phyloP scores from a whole-genome alignment of 2,888 invertebrate species.

The Synergus laeviventris region DNA sequence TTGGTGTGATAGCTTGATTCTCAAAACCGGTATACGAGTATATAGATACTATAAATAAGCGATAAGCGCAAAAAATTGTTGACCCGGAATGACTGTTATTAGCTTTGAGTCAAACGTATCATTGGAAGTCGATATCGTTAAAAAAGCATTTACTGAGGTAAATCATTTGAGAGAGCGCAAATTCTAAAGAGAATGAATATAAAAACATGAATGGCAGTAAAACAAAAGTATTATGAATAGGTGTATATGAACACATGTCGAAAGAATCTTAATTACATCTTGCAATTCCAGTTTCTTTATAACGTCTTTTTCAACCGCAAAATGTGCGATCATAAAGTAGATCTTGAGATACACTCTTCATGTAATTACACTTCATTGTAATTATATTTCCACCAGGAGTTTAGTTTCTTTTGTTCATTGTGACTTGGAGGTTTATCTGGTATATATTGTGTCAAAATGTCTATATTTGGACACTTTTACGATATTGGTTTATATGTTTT shows the following conservation, averaged over 20 bases:
- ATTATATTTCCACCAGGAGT: background rate
- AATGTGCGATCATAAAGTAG: conserved; percentile 12
- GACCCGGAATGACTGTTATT: background rate
- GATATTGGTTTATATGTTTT: background rate
- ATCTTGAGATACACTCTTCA: conserved; percentile 4
- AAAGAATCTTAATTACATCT: conserved; percentile 37
- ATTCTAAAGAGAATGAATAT: background rate
- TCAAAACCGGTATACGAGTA: conserved; percentile 47
- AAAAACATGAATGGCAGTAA: background rate
- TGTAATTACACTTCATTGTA: conserved; percentile 10
- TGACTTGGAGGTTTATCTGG: background rate
- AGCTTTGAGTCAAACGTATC: background rate
- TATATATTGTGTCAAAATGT: background rate
- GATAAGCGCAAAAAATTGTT: background rate
- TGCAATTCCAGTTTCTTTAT: conserved; percentile 24
- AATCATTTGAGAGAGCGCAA: background rate
- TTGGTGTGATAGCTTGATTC: conserved; percentile 38
- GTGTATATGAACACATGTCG: conserved; percentile 13
- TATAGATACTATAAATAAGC: conserved; percentile 45
- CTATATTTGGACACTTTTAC: background rate
- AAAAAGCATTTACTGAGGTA: background rate
- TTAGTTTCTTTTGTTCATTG: conserved; percentile 12
- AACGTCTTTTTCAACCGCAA: conserved; percentile 23
- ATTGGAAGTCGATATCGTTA: background rate
- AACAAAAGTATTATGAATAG: conserved; percentile 3